Conservation (phyloP, 2,888 invertebrate species). For the Sinotaia quadrata region DNA sequence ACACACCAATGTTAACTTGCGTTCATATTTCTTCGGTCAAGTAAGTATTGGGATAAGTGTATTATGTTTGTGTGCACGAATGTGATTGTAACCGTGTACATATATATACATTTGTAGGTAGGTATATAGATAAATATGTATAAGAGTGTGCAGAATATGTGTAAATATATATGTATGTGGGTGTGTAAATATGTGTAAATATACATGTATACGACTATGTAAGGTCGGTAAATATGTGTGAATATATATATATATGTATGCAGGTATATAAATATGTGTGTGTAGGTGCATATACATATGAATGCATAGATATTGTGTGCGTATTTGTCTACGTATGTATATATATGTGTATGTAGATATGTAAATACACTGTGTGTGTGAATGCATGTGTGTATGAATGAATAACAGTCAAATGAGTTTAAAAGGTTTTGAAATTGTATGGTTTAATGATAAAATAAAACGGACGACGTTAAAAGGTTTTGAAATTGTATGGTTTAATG, state of each 20-base stretch:
- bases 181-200: background rate
- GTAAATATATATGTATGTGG: background rate
- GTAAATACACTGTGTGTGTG: background rate
- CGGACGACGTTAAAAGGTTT: too few relatives aligned
- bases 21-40: too few relatives aligned
- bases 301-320: background rate
- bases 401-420: too few relatives aligned
- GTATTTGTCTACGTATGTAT: background rate
- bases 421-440: too few relatives aligned
- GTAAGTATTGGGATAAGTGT: too few relatives aligned
- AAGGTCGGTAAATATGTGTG: background rate
- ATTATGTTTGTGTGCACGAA: too few relatives aligned
- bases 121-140: background rate
- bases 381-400: background rate
- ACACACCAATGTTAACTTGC: too few relatives aligned
- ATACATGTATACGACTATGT: too few relatives aligned
- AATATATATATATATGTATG: background rate
- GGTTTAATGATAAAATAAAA: too few relatives aligned
- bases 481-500: too few relatives aligned
- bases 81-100: too few relatives aligned
- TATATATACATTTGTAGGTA: background rate
- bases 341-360: background rate
- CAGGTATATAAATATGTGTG: background rate
- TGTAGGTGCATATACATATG: background rate
- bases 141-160: background rate